These are phyloP conservation scores for Alosa alosa DNA, from an alignment of 2,113 vertebrate species.

Conservation along the genomic window DNA sequence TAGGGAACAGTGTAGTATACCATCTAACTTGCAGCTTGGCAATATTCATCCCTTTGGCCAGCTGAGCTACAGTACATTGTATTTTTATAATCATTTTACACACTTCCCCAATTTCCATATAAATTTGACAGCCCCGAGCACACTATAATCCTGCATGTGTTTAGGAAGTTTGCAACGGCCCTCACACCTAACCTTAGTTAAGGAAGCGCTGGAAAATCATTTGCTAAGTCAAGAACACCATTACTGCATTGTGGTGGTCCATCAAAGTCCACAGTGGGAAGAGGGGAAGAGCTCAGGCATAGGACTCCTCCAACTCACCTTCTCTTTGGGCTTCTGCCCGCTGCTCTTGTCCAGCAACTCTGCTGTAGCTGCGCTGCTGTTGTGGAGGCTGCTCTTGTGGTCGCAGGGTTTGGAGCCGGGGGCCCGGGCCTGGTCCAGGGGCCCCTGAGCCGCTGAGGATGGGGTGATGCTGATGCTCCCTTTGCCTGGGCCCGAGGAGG, in stretches of 20 bases:
- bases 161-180: not conserved
- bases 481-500: constrained; percentile 66
- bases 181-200: no score
- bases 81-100: not conserved
- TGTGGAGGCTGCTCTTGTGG: constrained; percentile 72
- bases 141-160: not conserved
- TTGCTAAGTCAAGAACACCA: no score
- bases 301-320: constrained; percentile 69
- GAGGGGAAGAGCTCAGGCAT: not conserved
- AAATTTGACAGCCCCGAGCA: not conserved
- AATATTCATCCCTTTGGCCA: not conserved
- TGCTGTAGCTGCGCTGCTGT: constrained; percentile 68
- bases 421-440: constrained; percentile 75
- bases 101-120: not conserved
- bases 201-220: no score
- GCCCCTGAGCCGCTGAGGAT: constrained; percentile 65
- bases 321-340: constrained; percentile 87
- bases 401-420: constrained; percentile 69
- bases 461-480: constrained; percentile 74
- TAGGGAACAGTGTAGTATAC: no score
- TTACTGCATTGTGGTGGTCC: no score
- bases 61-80: not conserved
- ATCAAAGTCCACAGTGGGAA: no score
- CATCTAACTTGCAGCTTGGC: not conserved
- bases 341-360: constrained; percentile 74